Evolutionary conservation across 2,113 vertebrate genomes (phyloP), one percentile per base, ranked within the genome.

Genomic region (Ophthalmolycus amberensis): DNA sequence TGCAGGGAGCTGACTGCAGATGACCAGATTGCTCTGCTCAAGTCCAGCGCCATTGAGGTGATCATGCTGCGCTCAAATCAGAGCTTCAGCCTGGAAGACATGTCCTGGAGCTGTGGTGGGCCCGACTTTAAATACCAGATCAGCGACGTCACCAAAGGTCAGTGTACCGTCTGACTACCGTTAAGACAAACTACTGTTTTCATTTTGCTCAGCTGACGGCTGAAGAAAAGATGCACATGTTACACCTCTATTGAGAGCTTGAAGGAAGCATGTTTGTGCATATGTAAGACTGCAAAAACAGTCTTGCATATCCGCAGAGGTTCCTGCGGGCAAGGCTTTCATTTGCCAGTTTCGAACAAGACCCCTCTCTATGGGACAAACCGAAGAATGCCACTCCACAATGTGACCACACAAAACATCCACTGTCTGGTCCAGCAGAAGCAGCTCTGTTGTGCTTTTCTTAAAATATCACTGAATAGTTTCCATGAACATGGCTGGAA

Each of bases 51-150:
- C 92, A 99, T 99, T 0, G 98, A 99, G 94, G 97, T 99, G 85
- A 98, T 99, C 91, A 99, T 99, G 98, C 92, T 99, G 72, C 96
- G 98, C 62, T 99, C 98, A 22, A 99, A 99, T 89, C 95, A 99
- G 90, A 98, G 97, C 71, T 99, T 99, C 94, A 96, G 88, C 87
- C 85, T 97, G 72, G 97, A 99, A 3, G 97, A 99, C 89, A 99
- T 99, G 98, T 95, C 96, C 37, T 99, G 98, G 98, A 97, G 95
- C 93, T 99, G 98, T 0, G 98, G 98, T 73, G 95, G 90, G 65
- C 95, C 79, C 0, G 97, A 99, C 74, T 99, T 97, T 90, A 99
- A 98, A 89, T 99, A 99, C 93, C 87, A 94, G 60, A 59, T 97
- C 93, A 96, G 89, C 25, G 98, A 99, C 0, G 96, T 99, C 85